Percentiles rank a stretch among this genome's conserved stretches.
These are phyloP conservation scores for Melanotaenia boesemani DNA, from an alignment of 2,797 vertebrate genomes.

Conservation along the genomic window DNA sequence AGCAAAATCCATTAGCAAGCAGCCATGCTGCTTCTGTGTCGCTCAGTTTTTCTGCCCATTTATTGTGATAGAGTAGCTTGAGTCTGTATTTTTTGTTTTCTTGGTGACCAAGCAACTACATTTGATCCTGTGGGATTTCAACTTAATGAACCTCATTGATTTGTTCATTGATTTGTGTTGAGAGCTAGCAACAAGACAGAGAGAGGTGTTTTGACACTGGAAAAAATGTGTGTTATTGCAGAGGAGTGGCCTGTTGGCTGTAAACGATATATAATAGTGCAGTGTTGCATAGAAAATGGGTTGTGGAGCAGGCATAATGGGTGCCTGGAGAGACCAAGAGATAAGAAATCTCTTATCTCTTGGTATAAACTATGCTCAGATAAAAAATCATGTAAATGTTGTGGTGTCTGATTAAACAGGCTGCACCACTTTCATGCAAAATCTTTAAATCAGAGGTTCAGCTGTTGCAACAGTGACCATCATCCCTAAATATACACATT, in stretches of 20 bases:
- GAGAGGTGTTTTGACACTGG: conserved; percentile 71
- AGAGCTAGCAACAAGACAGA: conserved; percentile 71
- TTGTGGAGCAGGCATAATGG: no score
- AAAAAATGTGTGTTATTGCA: conserved; percentile 64
- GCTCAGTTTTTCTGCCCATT: conserved; percentile 40
- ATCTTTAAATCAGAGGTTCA: background rate
- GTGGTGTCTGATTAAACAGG: background rate
- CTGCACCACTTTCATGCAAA: conserved; percentile 3
- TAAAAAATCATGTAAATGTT: background rate
- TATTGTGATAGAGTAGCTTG: conserved; percentile 55
- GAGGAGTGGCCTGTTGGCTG: conserved; percentile 20
- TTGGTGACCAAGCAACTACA: conserved; percentile 68
- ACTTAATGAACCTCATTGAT: conserved; percentile 81
- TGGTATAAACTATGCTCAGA: background rate
- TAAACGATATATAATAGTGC: conserved; percentile 16
- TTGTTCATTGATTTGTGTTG: conserved; percentile 73
- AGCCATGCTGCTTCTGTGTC: conserved; percentile 13
- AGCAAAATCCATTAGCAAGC: conserved; percentile 35
- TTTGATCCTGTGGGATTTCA: conserved; percentile 74
- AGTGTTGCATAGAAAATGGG: conserved; percentile 10
- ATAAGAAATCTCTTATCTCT: background rate
- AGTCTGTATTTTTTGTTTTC: conserved; percentile 63
- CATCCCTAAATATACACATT: conserved; percentile 1
- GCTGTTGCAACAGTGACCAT: background rate
- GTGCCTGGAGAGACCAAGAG: no score